phyloP scores from a whole-genome alignment of 2,113 vertebrate species.

The Brachypodius melanocephalos region DNA sequence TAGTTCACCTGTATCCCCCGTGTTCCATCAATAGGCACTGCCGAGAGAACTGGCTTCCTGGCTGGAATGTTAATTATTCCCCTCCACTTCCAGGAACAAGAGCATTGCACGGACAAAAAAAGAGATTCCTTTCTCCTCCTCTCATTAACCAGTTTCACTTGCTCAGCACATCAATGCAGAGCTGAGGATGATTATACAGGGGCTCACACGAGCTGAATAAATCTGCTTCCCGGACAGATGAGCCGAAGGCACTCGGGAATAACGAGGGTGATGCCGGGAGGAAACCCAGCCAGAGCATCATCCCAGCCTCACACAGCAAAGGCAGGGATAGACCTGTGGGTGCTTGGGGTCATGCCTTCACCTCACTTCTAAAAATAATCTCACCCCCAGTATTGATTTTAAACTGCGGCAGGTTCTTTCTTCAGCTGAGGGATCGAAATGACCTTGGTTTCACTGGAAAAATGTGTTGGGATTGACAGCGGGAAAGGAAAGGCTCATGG shows the following conservation, averaged over 20 bases:
- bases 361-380: not conserved
- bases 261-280: not conserved
- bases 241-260: not conserved
- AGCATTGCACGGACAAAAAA: slow-evolving; percentile 15
- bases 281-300: not conserved
- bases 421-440: not conserved
- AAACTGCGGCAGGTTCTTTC: not conserved
- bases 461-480: not conserved
- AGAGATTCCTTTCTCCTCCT: slow-evolving; percentile 6
- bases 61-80: slow-evolving; percentile 61
- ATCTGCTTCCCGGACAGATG: not conserved
- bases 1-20: slow-evolving; percentile 22
- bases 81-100: slow-evolving; percentile 29
- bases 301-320: not conserved
- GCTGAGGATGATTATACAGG: not conserved
- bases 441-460: not conserved
- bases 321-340: not conserved
- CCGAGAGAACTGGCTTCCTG: slow-evolving; percentile 13
- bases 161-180: slow-evolving; percentile 38
- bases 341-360: not conserved
- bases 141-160: slow-evolving; percentile 33
- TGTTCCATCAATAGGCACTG: not conserved
- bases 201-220: slow-evolving; percentile 15
- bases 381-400: not conserved
- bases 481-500: not conserved